Base-by-base conservation (phyloP, 1,140 invertebrate species). In the Nephotettix cincticeps region DNA sequence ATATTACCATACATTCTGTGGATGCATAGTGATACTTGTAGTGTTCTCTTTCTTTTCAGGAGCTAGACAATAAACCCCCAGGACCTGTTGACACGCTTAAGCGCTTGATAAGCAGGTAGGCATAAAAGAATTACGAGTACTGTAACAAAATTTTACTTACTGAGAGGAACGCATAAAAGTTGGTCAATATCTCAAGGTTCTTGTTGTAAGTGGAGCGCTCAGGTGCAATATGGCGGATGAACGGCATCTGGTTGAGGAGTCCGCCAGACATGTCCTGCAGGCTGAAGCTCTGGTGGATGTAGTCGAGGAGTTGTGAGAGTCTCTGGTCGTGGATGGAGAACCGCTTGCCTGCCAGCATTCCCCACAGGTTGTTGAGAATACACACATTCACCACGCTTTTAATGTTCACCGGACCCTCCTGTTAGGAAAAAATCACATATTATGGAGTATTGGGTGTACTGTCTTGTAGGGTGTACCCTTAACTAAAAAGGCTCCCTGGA, bases 351-450 rank as follows among this genome's bases (percentile, higher is more conserved):
- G 90, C 89, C 0, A 91, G 82, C 75, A 93, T 83, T 32, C 82
- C 83, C 89, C 91, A 93, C 0, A 94, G 79, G 1, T 89, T 86
- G 79, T 93, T 93, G 0, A 91, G 75, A 1, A 90, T 84, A 0
- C 86, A 81, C 0, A 90, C 80, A 69, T 88, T 85, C 69, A 91
- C 87, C 66, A 65, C 45, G n/a, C 64, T 61, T 64, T 74, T 56
- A 17, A 76, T 45, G 40, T 68, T 13, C 17, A 75, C 68, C 11
- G 47, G 54, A 70, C 70, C 69, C 29, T 73, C n/a, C 73, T 74
- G 72, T 45, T 54, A n/a, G n/a, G n/a, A n/a, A n/a, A n/a, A n/a
- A n/a, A n/a, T n/a, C n/a, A n/a, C n/a, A n/a, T n/a, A n/a, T n/a
- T n/a, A n/a, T n/a, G n/a, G n/a, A n/a, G n/a, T n/a, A n/a, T n/a